Evolutionary conservation across 2,113 vertebrate genomes (phyloP).

Genomic region (Glaucomys volans): DNA sequence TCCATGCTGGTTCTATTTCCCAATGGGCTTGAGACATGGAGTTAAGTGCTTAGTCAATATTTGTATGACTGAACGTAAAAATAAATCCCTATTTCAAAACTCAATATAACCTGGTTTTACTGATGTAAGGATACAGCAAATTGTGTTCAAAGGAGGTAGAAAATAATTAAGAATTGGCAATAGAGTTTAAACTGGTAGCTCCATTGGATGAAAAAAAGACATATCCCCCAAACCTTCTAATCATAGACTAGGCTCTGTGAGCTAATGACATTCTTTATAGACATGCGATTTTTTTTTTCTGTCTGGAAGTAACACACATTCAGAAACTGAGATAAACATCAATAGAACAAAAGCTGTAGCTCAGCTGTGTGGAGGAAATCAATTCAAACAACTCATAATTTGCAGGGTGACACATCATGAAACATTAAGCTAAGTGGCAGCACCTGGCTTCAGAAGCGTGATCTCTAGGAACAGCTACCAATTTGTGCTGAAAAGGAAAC

Average conservation of each 20-base stretch:
- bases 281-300: slow-evolving; percentile 33
- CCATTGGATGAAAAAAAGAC: slow-evolving; percentile 35
- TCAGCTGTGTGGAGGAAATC: slow-evolving; percentile 77
- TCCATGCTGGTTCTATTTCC: background rate
- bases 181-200: slow-evolving; percentile 49
- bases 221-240: slow-evolving; percentile 61
- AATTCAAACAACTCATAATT: slow-evolving; percentile 71
- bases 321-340: slow-evolving; percentile 69
- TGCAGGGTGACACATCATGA: slow-evolving; percentile 69
- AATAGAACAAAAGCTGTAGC: slow-evolving; percentile 77
- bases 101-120: background rate
- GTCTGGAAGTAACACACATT: slow-evolving; percentile 67
- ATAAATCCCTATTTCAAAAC: slow-evolving; percentile 56
- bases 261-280: slow-evolving; percentile 74
- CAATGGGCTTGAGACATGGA: background rate
- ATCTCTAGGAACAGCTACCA: slow-evolving; percentile 63
- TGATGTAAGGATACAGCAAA: background rate
- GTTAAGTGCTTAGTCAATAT: slow-evolving; percentile 5
- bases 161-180: slow-evolving; percentile 55
- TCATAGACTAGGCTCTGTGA: slow-evolving; percentile 61
- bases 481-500: slow-evolving; percentile 62
- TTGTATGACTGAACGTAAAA: slow-evolving; percentile 49
- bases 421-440: slow-evolving; percentile 68
- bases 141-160: slow-evolving; percentile 19
- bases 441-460: slow-evolving; percentile 64